Conservation (phyloP, 2,888 invertebrate species). For the Peribatodes rhomboidaria region DNA sequence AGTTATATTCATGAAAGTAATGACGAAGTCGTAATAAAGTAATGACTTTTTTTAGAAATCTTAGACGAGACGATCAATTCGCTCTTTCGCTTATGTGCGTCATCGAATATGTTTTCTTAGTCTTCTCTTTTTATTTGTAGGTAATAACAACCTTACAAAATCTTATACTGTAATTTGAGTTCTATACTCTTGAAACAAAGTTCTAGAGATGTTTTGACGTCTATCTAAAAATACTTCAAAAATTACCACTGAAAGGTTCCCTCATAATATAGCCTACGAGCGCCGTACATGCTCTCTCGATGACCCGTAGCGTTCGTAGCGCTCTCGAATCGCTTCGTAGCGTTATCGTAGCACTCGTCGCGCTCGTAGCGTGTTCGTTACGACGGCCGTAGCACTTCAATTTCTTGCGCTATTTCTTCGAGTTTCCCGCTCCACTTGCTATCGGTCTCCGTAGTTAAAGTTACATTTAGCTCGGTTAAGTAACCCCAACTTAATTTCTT, state of each 20-base stretch:
- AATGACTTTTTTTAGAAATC: constrained; percentile 25
- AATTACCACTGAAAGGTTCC: too few relatives aligned
- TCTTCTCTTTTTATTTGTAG: too few relatives aligned
- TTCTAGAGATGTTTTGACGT: too few relatives aligned
- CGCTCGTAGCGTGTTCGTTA: constrained; percentile 56
- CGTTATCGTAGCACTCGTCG: constrained; percentile 35
- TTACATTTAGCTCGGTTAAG: constrained; percentile 36
- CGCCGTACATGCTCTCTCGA: constrained; percentile 14
- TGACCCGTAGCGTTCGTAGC: constrained; percentile 37
- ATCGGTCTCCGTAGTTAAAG: constrained; percentile 37
- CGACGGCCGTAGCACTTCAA: constrained; percentile 64
- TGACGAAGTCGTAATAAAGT: constrained; percentile 12
- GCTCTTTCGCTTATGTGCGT: background rate
- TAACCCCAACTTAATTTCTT: constrained; percentile 26
- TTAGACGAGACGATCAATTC: background rate
- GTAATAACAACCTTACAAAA: too few relatives aligned
- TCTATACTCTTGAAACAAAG: too few relatives aligned
- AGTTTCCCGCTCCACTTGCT: constrained; percentile 53
- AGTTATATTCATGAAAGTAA: background rate
- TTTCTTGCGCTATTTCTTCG: constrained; percentile 64
- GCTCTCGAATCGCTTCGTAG: constrained; percentile 35
- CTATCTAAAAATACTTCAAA: too few relatives aligned
- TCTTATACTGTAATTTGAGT: too few relatives aligned
- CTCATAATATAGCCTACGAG: background rate
- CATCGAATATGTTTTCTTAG: too few relatives aligned